These are phyloP conservation scores for Heloderma charlesbogerti DNA, from an alignment of 2,113 vertebrate species.

Conservation along the genomic window DNA sequence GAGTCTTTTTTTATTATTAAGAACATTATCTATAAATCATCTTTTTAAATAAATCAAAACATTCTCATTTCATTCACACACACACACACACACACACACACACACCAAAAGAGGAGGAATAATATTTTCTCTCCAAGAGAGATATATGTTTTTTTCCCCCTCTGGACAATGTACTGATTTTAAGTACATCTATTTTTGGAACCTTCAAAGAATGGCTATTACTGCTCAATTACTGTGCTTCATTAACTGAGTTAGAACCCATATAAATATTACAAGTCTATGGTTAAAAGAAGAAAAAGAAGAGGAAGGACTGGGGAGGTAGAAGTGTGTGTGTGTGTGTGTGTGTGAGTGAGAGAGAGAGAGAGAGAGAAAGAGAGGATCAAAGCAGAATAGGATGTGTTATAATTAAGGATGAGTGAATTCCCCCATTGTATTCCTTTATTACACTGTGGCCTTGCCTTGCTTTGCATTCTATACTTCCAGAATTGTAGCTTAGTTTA, in stretches of 20 bases:
- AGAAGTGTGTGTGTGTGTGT: too few relatives aligned
- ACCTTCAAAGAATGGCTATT: constrained; percentile 48
- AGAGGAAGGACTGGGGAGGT: not conserved
- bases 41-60: constrained; percentile 43
- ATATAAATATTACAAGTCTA: not conserved
- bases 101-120: constrained; percentile 36
- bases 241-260: constrained; percentile 46
- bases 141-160: constrained; percentile 43
- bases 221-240: constrained; percentile 36
- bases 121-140: constrained; percentile 20
- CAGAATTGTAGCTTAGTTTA: not conserved
- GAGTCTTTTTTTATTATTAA: constrained; percentile 3
- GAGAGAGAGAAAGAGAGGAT: not conserved
- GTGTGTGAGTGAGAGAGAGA: too few relatives aligned
- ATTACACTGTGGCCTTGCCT: not conserved
- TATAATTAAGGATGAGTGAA: not conserved
- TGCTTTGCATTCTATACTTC: not conserved
- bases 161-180: constrained; percentile 47
- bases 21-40: constrained; percentile 45
- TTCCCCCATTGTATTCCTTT: not conserved
- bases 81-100: not conserved
- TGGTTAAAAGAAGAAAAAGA: constrained; percentile 4
- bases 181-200: constrained; percentile 44
- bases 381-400: not conserved
- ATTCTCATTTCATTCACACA: constrained; percentile 43